phyloP scores from a whole-genome alignment of 1,140 invertebrate species.

The Amyelois transitella region DNA sequence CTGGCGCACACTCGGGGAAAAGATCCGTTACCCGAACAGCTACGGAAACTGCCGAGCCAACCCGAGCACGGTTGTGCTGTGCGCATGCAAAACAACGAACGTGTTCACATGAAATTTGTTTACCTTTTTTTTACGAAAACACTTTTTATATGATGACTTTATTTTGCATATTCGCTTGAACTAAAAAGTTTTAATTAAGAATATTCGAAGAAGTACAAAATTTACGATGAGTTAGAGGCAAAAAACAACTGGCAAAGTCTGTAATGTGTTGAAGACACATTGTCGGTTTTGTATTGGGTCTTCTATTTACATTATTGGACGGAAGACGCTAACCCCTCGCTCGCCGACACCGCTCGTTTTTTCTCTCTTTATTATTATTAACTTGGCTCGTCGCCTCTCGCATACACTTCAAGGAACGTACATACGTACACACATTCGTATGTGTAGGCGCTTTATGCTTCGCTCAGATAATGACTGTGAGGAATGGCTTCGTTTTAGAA shows the following conservation, averaged over 20 bases:
- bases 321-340: slow-evolving; percentile 57
- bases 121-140: background rate
- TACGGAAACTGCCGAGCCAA: slow-evolving; percentile 44
- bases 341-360: slow-evolving; percentile 37
- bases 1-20: slow-evolving; percentile 41
- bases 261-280: slow-evolving; percentile 19
- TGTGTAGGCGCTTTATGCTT: slow-evolving; percentile 5
- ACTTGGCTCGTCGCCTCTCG: slow-evolving; percentile 26
- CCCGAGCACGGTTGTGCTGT: slow-evolving; percentile 23
- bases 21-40: slow-evolving; percentile 54
- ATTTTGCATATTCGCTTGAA: slow-evolving; percentile 7
- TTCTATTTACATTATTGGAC: slow-evolving; percentile 57
- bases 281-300: slow-evolving; percentile 21
- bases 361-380: slow-evolving; percentile 66
- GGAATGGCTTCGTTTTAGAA: slow-evolving; percentile 11
- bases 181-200: background rate
- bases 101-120: slow-evolving; percentile 8
- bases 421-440: slow-evolving; percentile 8
- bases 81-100: slow-evolving; percentile 34
- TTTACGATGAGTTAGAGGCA: background rate
- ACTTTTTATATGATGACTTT: slow-evolving; percentile 4
- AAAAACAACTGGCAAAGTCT: background rate
- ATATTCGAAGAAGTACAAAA: slow-evolving; percentile 11
- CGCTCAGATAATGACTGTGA: slow-evolving; percentile 11
- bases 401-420: slow-evolving; percentile 13